Evolutionary conservation across 2,888 invertebrate genomes (phyloP).

Genomic region (Epistrophe grossulariae): DNA sequence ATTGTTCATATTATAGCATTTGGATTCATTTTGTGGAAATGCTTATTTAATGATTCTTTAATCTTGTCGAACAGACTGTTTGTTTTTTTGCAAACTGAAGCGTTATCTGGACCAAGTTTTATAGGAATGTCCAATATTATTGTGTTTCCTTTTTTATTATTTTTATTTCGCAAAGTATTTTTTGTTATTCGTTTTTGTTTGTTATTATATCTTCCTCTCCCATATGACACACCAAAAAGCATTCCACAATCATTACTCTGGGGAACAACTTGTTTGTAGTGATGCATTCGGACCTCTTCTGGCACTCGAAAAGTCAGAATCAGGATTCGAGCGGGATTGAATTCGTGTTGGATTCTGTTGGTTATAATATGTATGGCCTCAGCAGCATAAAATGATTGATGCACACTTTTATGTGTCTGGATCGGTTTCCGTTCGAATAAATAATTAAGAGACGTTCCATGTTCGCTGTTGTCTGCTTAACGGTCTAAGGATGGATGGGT

Average conservation of each 20-base stretch:
- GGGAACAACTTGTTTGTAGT: conserved; percentile 58
- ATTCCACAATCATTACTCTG: conserved; percentile 56
- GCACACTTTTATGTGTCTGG: conserved; percentile 75
- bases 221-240: conserved; percentile 73
- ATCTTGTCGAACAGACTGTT: conserved; percentile 44
- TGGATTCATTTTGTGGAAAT: too few relatives aligned
- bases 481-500: conserved; percentile 72
- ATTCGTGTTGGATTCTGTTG: conserved; percentile 4
- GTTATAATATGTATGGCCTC: conserved; percentile 8
- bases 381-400: conserved; percentile 71
- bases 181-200: conserved; percentile 9
- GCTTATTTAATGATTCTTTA: too few relatives aligned
- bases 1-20: too few relatives aligned
- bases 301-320: conserved; percentile 5
- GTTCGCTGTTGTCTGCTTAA: conserved; percentile 71
- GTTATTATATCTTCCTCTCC: conserved; percentile 44
- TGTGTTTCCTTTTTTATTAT: not conserved
- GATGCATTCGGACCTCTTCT: conserved; percentile 31
- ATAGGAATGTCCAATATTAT: conserved; percentile 40
- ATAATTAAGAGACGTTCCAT: conserved; percentile 73
- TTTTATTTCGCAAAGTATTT: conserved; percentile 9
- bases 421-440: conserved; percentile 76
- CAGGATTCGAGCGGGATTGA: not conserved
- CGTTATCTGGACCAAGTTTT: conserved; percentile 54
- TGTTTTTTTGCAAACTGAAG: not conserved